Base-by-base conservation (phyloP, 2,797 vertebrate genomes). In the Typhlichthys subterraneus region DNA sequence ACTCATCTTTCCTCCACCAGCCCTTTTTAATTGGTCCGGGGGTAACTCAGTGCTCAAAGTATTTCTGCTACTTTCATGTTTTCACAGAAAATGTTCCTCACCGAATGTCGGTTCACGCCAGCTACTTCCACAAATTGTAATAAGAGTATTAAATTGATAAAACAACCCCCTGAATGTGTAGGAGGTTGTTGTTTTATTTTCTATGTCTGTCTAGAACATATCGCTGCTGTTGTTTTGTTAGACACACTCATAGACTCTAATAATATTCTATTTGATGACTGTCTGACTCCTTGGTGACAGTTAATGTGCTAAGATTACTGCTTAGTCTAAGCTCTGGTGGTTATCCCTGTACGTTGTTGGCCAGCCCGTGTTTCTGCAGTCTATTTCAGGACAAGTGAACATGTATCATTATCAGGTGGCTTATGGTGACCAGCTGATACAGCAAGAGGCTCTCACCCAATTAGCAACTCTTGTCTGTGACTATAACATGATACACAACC, bases 321-420 rank as follows among this genome's bases (percentile, higher is more conserved):
- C 79, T 81, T 93, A 93, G 92, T 92, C 88, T 89, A 92, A 92
- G 87, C 81, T 68, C 61, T n/a, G 5, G 61, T 61, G 83, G 85
- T 93, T 90, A 67, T 75, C 59, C 14, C 62, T 70, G 54, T 2
- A 70, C 79, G 78, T 85, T 91, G 91, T 92, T 90, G 86, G 89
- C 86, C 83, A 86, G 80, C 82, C 72, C 81, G 76, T 87, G 70
- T 85, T 81, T 85, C 77, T 81, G 77, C 79, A 73, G 61, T 70
- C 85, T 89, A 92, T 93, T 91, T 91, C 76, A 53, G 76, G 86
- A 79, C 9, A 19, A 59, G 73, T 78, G 76, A 81, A 86, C 82
- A 57, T 69, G 72, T 88, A 84, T 92, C 87, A 70, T 90, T 85
- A 90, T 89, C 84, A 65, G 73, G 58, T n/a, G 58, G 49, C 76